These are phyloP conservation scores for Poeciliopsis turrubarensis DNA, from an alignment of 2,113 vertebrate genomes.

Conservation along the genomic window DNA sequence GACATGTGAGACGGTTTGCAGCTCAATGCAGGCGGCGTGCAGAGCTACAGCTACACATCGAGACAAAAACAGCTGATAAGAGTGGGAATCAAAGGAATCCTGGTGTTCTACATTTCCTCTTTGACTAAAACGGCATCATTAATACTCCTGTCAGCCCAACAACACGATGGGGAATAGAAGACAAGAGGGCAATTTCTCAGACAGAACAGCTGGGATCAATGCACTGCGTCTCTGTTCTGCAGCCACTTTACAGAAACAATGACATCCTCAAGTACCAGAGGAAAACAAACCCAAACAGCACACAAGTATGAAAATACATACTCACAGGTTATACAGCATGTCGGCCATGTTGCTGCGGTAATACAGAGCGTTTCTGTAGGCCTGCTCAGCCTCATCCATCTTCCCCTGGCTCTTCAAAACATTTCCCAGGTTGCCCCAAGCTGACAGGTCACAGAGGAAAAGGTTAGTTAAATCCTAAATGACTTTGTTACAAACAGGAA, in stretches of 20 bases:
- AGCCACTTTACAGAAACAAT: not conserved
- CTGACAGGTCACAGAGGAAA: conserved; percentile 74
- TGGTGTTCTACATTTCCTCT: conserved; percentile 25
- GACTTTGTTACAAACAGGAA: conserved; percentile 20
- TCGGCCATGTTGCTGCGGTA: conserved; percentile 99
- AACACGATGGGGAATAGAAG: conserved; percentile 49
- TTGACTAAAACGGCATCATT: conserved; percentile 50
- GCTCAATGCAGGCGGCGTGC: conserved; percentile 9
- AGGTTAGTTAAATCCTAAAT: conserved; percentile 23
- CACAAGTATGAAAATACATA: conserved; percentile 33
- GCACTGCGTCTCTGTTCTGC: conserved; percentile 21
- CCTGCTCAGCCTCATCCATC: conserved; percentile 93
- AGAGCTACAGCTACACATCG: conserved; percentile 8
- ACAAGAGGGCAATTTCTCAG: conserved; percentile 53
- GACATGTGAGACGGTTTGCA: conserved; percentile 13
- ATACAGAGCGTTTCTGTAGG: conserved; percentile 96
- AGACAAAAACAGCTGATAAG: conserved; percentile 20
- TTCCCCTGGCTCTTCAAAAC: conserved; percentile 98
- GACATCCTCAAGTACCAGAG: not conserved
- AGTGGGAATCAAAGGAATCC: conserved; percentile 27
- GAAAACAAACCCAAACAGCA: not conserved
- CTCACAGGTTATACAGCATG: conserved; percentile 99
- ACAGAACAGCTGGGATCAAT: conserved; percentile 62
- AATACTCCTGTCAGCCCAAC: conserved; percentile 58
- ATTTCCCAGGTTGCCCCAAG: conserved; percentile 99